Percentiles rank a stretch among this genome's conserved stretches.
Conservation (phyloP, 92 coral and sea anemone genomes). For the Diadumene lineata region DNA sequence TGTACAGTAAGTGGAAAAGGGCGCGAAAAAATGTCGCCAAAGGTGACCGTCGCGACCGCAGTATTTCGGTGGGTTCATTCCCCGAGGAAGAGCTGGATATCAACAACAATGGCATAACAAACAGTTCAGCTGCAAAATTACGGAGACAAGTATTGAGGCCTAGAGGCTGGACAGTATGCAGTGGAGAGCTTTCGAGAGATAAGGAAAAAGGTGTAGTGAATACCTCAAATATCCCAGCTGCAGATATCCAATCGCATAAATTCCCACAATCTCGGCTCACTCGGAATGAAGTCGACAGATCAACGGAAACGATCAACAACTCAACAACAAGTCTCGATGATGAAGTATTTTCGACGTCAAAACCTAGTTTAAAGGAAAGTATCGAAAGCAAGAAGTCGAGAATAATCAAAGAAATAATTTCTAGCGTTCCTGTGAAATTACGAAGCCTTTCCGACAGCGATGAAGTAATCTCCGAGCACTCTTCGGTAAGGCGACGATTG, state of each 20-base stretch:
- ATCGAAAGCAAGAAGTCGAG: constrained; percentile 8
- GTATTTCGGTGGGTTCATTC: constrained; percentile 38
- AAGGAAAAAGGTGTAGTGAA: constrained; percentile 7
- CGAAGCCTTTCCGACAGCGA: constrained; percentile 20
- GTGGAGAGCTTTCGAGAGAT: constrained; percentile 22
- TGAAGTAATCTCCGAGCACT: constrained; percentile 30
- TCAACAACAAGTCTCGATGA: constrained; percentile 35
- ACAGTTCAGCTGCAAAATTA: constrained; percentile 34
- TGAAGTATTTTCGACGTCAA: constrained; percentile 20
- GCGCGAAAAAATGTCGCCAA: constrained; percentile 38
- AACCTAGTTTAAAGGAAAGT: neutral
- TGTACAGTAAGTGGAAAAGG: constrained; percentile 80
- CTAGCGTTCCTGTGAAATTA: constrained; percentile 1
- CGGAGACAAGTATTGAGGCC: constrained; percentile 57
- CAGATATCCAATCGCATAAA: neutral
- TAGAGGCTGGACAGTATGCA: constrained; percentile 51
- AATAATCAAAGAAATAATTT: constrained; percentile 26
- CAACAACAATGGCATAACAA: constrained; percentile 2
- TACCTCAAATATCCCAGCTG: neutral
- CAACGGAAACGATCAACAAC: constrained; percentile 6
- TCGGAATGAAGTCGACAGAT: constrained; percentile 16
- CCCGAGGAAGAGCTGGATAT: constrained; percentile 32
- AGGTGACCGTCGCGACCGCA: constrained; percentile 12
- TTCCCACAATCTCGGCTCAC: constrained; percentile 2
- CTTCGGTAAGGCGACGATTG: constrained; percentile 44